phyloP scores from a whole-genome alignment of 1,140 invertebrate genomes.

The Phthorimaea operculella region DNA sequence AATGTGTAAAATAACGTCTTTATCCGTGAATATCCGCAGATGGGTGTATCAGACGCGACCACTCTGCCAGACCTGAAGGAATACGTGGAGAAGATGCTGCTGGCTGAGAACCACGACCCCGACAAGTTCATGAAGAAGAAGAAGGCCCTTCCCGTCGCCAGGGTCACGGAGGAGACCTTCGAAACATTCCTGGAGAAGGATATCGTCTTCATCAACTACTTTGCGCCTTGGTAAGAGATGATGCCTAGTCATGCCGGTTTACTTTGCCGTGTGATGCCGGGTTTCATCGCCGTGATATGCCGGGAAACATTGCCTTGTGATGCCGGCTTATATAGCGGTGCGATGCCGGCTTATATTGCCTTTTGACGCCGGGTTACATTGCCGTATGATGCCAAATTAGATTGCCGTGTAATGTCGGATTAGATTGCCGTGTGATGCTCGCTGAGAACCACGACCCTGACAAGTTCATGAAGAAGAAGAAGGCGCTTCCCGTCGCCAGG shows the following conservation, averaged over 20 bases:
- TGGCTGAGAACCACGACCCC: slow-evolving; percentile 57
- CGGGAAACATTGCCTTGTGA: too few relatives aligned
- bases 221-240: slow-evolving; percentile 53
- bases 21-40: slow-evolving; percentile 28
- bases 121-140: slow-evolving; percentile 59
- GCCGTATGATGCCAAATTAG: too few relatives aligned
- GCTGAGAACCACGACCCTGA: slow-evolving; percentile 60
- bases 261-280: too few relatives aligned
- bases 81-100: slow-evolving; percentile 53
- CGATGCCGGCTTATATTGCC: too few relatives aligned
- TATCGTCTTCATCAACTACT: slow-evolving; percentile 57
- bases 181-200: slow-evolving; percentile 58
- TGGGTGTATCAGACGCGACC: slow-evolving; percentile 37
- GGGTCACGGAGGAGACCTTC: slow-evolving; percentile 59
- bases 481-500: slow-evolving; percentile 51
- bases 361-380: too few relatives aligned
- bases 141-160: slow-evolving; percentile 52
- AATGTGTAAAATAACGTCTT: too few relatives aligned
- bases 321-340: too few relatives aligned
- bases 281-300: too few relatives aligned
- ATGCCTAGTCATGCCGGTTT: too few relatives aligned
- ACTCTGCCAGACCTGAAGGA: slow-evolving; percentile 38
- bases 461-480: slow-evolving; percentile 58
- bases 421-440: too few relatives aligned
- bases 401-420: too few relatives aligned